phyloP scores from a whole-genome alignment of 2,113 vertebrate genomes.

The Melospiza melodia region DNA sequence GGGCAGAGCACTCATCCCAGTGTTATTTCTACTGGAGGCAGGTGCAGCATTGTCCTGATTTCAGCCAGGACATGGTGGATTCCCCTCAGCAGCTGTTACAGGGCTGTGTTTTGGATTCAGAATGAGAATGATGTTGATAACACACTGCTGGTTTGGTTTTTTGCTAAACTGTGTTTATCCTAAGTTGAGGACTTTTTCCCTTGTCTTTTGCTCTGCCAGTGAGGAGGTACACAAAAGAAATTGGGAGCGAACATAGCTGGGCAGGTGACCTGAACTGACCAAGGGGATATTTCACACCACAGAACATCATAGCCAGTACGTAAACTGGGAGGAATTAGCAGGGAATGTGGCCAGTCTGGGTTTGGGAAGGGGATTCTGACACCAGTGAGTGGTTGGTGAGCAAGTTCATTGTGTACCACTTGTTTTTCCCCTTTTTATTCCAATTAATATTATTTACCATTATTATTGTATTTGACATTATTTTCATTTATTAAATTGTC shows the following conservation, averaged over 20 bases:
- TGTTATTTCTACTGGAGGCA: neutral
- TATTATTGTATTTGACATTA: neutral
- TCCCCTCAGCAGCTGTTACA: neutral
- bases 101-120: neutral
- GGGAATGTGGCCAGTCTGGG: neutral
- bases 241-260: neutral
- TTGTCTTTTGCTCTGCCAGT: neutral
- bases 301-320: neutral
- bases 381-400: neutral
- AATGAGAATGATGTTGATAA: neutral
- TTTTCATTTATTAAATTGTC: neutral
- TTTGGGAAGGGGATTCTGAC: neutral
- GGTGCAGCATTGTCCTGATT: neutral
- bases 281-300: neutral
- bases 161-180: accelerated
- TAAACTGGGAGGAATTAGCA: neutral
- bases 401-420: neutral
- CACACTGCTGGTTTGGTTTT: neutral
- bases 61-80: neutral
- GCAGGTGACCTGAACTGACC: neutral
- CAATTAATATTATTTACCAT: neutral
- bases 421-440: neutral
- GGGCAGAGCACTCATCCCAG: neutral
- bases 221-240: neutral
- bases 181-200: neutral